Evolutionary conservation across 92 coral and sea anemone genomes (phyloP).

Genomic region (Actinernus sp.): DNA sequence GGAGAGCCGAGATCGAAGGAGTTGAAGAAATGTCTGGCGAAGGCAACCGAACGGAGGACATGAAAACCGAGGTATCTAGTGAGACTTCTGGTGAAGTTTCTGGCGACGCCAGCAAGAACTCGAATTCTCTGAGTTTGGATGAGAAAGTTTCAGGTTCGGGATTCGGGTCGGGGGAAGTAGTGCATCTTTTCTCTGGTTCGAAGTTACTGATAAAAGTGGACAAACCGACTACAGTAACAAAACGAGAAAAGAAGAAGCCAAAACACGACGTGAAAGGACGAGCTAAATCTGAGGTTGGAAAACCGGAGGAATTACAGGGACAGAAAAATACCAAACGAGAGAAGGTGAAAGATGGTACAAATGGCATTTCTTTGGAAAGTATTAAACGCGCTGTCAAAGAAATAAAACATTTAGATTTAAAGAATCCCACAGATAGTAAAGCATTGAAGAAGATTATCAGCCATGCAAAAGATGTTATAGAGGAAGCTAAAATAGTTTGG

Average conservation of each 20-base stretch:
- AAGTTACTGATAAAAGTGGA: neutral
- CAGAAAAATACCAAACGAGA: neutral
- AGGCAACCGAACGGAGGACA: neutral
- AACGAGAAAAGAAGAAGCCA: too few species aligned
- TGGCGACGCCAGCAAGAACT: too few species aligned
- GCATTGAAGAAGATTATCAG: slow-evolving; percentile 60
- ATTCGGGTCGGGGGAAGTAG: neutral
- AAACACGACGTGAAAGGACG: neutral
- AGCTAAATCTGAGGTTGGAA: neutral
- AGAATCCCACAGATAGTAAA: slow-evolving; percentile 42
- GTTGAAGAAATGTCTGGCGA: neutral
- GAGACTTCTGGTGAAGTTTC: too few species aligned
- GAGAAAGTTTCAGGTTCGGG: too few species aligned
- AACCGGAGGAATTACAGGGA: neutral
- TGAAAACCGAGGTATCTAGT: too few species aligned
- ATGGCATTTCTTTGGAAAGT: slow-evolving; percentile 27
- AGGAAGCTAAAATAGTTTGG: slow-evolving; percentile 74
- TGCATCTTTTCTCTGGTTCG: neutral
- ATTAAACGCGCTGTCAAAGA: slow-evolving; percentile 53
- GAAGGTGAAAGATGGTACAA: neutral
- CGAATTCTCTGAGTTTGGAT: too few species aligned
- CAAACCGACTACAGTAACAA: too few species aligned
- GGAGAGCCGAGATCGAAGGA: too few species aligned
- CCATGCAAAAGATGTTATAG: slow-evolving; percentile 68
- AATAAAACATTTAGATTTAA: slow-evolving; percentile 46